phyloP scores from a whole-genome alignment of 2,888 invertebrate genomes.

The Hyalella azteca region DNA sequence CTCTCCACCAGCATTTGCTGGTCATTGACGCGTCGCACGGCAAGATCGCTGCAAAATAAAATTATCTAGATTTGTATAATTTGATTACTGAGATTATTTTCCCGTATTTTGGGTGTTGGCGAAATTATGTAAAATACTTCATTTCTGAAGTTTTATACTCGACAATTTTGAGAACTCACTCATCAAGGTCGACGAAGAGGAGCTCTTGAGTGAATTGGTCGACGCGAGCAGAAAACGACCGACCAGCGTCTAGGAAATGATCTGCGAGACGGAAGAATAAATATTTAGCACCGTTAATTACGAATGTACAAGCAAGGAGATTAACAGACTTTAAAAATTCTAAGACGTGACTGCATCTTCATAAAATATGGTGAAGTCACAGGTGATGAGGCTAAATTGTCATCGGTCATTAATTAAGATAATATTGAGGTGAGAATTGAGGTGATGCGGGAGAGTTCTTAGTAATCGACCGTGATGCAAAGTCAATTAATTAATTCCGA shows the following conservation, averaged over 20 bases:
- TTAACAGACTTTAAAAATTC: too few relatives aligned
- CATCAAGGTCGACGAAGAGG: background rate
- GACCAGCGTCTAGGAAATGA: conserved; percentile 4
- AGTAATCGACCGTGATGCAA: too few relatives aligned
- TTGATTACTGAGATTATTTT: background rate
- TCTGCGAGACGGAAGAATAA: conserved; percentile 16
- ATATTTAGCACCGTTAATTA: too few relatives aligned
- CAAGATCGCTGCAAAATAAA: conserved; percentile 37
- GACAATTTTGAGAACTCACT: conserved; percentile 38
- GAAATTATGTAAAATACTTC: background rate
- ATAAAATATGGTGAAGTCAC: too few relatives aligned
- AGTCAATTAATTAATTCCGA: too few relatives aligned
- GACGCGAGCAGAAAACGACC: background rate
- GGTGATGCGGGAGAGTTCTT: too few relatives aligned
- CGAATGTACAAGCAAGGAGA: too few relatives aligned
- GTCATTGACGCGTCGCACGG: conserved; percentile 48
- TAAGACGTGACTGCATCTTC: too few relatives aligned
- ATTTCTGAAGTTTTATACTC: too few relatives aligned
- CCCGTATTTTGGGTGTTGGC: background rate
- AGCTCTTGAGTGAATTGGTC: background rate
- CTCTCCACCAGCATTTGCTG: conserved; percentile 56
- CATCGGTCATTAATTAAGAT: too few relatives aligned
- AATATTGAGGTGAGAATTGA: too few relatives aligned
- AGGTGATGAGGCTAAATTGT: too few relatives aligned
- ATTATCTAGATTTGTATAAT: background rate